Conservation (phyloP, 2,797 vertebrate species). For the Rhinoraja longicauda region DNA sequence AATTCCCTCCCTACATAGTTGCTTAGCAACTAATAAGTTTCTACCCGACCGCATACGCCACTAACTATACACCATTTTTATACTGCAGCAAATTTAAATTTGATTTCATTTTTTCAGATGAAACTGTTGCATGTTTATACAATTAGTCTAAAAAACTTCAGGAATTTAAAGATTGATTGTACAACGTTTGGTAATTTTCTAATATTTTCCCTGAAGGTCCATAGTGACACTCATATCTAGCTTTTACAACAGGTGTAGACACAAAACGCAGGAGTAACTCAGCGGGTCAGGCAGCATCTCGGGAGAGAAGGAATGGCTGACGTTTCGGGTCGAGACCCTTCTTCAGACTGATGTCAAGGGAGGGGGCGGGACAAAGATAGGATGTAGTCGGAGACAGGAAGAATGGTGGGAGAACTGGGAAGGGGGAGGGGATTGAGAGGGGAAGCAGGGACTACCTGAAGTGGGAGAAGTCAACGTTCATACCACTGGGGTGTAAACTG, state of each 20-base stretch:
- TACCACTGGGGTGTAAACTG: too few species aligned
- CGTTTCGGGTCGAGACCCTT: too few species aligned
- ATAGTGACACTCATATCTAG: not conserved
- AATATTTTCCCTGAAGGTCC: not conserved
- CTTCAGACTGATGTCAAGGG: too few species aligned
- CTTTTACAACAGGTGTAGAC: not conserved
- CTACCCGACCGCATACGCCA: constrained; percentile 59
- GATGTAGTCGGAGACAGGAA: too few species aligned
- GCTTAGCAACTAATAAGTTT: constrained; percentile 72
- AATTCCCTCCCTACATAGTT: constrained; percentile 66
- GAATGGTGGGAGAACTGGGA: too few species aligned
- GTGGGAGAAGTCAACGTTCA: too few species aligned
- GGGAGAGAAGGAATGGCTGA: too few species aligned
- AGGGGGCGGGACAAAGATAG: too few species aligned
- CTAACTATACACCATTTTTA: constrained; percentile 53
- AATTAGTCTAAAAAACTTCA: not conserved
- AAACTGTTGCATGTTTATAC: constrained; percentile 54
- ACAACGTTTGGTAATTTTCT: not conserved
- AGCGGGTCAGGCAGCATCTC: too few species aligned
- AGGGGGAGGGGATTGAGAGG: too few species aligned
- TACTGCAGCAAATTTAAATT: constrained; percentile 62
- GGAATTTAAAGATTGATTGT: not conserved
- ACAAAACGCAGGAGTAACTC: too few species aligned
- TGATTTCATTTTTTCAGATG: constrained; percentile 76
- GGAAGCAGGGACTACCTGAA: too few species aligned